These are phyloP conservation scores for Cotesia typhae DNA, from an alignment of 1,140 invertebrate genomes.

Conservation along the genomic window DNA sequence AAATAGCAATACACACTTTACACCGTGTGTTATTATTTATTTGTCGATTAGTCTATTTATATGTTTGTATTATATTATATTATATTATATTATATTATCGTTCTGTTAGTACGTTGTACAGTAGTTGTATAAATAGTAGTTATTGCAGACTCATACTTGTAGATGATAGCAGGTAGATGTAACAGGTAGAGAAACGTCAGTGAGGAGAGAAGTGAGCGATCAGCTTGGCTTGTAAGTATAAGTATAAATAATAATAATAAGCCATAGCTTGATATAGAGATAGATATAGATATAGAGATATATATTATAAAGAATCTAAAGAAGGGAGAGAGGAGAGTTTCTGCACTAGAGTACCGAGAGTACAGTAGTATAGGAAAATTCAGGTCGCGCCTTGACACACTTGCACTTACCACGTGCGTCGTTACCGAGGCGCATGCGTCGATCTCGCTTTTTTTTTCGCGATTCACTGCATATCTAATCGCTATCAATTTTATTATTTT, in stretches of 20 bases:
- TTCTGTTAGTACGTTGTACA: no score
- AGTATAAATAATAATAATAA: conserved; percentile 5
- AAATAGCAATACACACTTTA: no score
- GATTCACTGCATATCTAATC: not conserved
- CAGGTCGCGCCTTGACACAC: conserved; percentile 68
- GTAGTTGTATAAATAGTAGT: no score
- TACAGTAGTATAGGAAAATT: conserved; percentile 58
- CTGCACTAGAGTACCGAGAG: conserved; percentile 42
- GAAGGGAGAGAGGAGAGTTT: conserved; percentile 40
- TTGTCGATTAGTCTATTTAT: no score
- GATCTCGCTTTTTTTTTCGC: conserved; percentile 39
- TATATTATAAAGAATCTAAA: conserved; percentile 24
- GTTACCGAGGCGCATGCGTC: conserved; percentile 55
- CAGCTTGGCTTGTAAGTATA: not conserved
- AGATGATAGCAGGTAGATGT: conserved; percentile 4
- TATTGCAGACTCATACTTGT: not conserved
- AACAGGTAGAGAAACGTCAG: conserved; percentile 20
- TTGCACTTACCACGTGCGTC: conserved; percentile 66
- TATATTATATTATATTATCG: no score
- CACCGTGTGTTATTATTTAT: no score
- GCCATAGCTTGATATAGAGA: conserved; percentile 28
- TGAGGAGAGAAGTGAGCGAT: conserved; percentile 23
- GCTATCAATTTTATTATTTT: not conserved
- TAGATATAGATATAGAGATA: no score
- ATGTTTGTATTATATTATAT: no score